Base-by-base conservation (phyloP, 2,888 invertebrate genomes). In the Agrotis ipsilon region DNA sequence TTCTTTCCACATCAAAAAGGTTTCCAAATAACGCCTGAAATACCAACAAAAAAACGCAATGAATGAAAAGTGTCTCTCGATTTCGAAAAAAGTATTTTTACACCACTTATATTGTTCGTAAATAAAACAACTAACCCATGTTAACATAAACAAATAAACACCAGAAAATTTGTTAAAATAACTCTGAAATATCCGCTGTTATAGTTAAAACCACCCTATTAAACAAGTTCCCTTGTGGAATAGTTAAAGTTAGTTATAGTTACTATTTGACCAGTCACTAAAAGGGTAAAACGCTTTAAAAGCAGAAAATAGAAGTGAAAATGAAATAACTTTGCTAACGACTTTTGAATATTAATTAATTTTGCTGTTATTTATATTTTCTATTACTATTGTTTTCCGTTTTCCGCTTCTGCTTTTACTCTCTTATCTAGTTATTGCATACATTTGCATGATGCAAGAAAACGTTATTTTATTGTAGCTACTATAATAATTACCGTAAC, bases 301-400 rank as follows among this genome's bases (percentile, higher is more conserved):
- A 72, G 74, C 68, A 68, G 72, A 75, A 82, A 87, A 88, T 85
- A 87, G 82, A 86, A 78, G 79, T 86, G 87, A 86, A 88, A 88
- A 86, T 85, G 79, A 83, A 85, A 86, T 87, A 87, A 86, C 82
- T 85, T 84, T 80, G 84, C 84, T 84, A 85, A 81, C 83, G 80
- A 86, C 78, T 88, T 88, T 82, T 81, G 83, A 87, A 89, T 87
- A 85, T 86, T 86, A 87, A 89, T 86, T 83, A 87, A 84, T 70
- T 78, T 75, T 78, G 69, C 39, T 39, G 39, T 39, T 78, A 76
- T 76, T 82, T 75, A 65, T 16, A 58, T 59, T 67, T 51, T 68
- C 16, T 65, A 72, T 79, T 78, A 71, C 67, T 66, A 82, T 67
- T 75, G 69, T 81, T 83, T 76, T 64, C 68, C 68, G 72, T 75